A percentile compares a stretch with the other conserved stretches of the same genome.
These are phyloP conservation scores for Cremastobaeus sp. DNA, from an alignment of 2,888 invertebrate species.

Conservation along the genomic window DNA sequence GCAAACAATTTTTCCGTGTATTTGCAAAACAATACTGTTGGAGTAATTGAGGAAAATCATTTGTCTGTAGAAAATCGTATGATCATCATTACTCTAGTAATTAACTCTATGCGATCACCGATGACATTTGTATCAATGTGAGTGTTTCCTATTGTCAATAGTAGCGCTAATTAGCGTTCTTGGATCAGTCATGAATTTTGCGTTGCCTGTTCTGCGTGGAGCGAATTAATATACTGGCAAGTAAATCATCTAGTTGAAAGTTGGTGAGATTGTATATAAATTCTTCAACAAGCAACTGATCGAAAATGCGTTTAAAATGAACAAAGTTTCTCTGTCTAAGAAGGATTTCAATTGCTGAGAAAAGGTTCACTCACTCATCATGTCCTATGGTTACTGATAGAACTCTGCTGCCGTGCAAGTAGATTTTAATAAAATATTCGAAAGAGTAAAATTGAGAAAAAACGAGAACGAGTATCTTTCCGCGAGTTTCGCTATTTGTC, in stretches of 20 bases:
- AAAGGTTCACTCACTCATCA: not conserved
- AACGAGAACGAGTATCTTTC: not conserved
- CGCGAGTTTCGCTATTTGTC: constrained; percentile 13
- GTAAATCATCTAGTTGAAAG: not conserved
- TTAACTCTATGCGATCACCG: constrained; percentile 5
- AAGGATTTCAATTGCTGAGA: constrained; percentile 9
- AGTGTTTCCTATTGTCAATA: constrained; percentile 11
- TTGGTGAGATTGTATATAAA: constrained; percentile 7
- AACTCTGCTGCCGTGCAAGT: constrained; percentile 5
- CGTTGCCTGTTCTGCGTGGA: not conserved
- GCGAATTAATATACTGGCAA: constrained; percentile 2
- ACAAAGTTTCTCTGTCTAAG: constrained; percentile 7
- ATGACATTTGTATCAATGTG: constrained; percentile 18
- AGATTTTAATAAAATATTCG: constrained; percentile 26
- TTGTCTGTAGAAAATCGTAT: constrained; percentile 8
- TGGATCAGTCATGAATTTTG: constrained; percentile 17
- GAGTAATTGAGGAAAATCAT: too few species aligned
- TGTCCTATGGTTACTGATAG: constrained; percentile 14
- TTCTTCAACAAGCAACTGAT: constrained; percentile 11
- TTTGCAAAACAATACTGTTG: too few species aligned
- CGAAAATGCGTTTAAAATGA: constrained; percentile 9
- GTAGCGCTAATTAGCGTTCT: constrained; percentile 19
- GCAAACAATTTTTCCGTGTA: too few species aligned
- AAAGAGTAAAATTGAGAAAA: too few species aligned
- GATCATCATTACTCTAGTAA: not conserved